Conservation (phyloP, 2,113 vertebrate species). For the Pseudorhombus dupliciocellatus region DNA sequence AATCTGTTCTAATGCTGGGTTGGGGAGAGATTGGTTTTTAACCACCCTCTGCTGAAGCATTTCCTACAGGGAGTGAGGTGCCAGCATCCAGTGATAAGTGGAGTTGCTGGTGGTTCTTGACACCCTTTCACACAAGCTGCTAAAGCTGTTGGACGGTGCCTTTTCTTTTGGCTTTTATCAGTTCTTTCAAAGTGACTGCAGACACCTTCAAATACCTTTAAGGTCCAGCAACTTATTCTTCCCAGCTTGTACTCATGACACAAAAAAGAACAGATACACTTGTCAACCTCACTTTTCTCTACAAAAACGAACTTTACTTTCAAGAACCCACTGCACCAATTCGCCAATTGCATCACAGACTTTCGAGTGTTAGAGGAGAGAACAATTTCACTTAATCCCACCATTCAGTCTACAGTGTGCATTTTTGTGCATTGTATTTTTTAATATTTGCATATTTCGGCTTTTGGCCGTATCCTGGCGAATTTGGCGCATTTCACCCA, state of each 20-base stretch:
- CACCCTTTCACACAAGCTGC: conserved; percentile 60
- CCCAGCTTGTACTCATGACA: conserved; percentile 15
- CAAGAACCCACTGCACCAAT: conserved; percentile 7
- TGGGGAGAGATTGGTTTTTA: conserved; percentile 67
- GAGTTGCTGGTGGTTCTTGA: conserved; percentile 63
- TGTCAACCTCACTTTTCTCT: conserved; percentile 24
- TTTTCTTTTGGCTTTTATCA: conserved; percentile 40
- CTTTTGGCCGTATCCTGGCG: background rate
- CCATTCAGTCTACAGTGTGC: background rate
- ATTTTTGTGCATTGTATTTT: background rate
- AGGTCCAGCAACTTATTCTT: conserved; percentile 5
- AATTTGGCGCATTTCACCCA: background rate
- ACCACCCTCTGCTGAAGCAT: conserved; percentile 46
- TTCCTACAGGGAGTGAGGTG: conserved; percentile 68
- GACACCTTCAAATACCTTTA: conserved; percentile 35
- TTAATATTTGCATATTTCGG: background rate
- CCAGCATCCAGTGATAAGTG: conserved; percentile 67
- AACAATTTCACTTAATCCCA: background rate
- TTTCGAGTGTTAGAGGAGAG: background rate
- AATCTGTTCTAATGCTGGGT: conserved; percentile 46
- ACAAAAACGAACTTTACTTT: conserved; percentile 24
- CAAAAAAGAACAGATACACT: conserved; percentile 12
- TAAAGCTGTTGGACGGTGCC: conserved; percentile 57
- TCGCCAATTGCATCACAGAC: conserved; percentile 1
- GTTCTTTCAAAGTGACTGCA: conserved; percentile 44